A percentile compares a stretch with the other conserved stretches of the same genome.
phyloP scores from a whole-genome alignment of 2,113 vertebrate species.

The Tachuris rubrigastra region DNA sequence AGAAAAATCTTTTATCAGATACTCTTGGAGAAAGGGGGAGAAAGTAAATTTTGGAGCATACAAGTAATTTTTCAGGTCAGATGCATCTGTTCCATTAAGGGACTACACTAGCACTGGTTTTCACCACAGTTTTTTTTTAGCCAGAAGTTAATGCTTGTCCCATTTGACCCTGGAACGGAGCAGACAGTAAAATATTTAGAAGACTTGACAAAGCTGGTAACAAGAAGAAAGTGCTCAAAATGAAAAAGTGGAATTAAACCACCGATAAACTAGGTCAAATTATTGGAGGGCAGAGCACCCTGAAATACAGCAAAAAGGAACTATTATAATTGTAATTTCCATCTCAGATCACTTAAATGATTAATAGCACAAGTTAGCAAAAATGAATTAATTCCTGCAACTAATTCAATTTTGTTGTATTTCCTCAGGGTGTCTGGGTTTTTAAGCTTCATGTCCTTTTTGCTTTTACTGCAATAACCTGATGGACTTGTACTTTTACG shows the following conservation, averaged over 20 bases:
- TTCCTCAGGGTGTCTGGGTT: conserved; percentile 24
- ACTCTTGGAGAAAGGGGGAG: background rate
- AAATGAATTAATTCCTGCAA: conserved; percentile 35
- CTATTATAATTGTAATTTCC: background rate
- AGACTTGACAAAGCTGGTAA: background rate
- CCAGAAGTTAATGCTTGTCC: background rate
- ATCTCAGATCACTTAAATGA: conserved; percentile 22
- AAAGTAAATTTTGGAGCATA: background rate
- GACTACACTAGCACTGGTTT: background rate
- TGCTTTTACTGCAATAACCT: background rate
- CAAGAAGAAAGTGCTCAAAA: background rate
- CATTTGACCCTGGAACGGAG: background rate
- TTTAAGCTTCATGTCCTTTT: background rate
- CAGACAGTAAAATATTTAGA: conserved; percentile 20
- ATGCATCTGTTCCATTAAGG: background rate
- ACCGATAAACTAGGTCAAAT: conserved; percentile 11
- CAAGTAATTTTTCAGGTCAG: background rate
- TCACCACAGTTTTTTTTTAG: background rate
- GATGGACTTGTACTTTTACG: background rate
- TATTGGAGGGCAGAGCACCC: background rate
- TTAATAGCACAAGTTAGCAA: conserved; percentile 29
- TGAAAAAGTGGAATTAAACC: background rate
- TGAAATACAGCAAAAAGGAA: conserved; percentile 2
- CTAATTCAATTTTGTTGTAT: conserved; percentile 34
- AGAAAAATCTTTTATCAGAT: background rate